Conservation (phyloP, 2,888 invertebrate genomes). For the Synergus gifuensis region DNA sequence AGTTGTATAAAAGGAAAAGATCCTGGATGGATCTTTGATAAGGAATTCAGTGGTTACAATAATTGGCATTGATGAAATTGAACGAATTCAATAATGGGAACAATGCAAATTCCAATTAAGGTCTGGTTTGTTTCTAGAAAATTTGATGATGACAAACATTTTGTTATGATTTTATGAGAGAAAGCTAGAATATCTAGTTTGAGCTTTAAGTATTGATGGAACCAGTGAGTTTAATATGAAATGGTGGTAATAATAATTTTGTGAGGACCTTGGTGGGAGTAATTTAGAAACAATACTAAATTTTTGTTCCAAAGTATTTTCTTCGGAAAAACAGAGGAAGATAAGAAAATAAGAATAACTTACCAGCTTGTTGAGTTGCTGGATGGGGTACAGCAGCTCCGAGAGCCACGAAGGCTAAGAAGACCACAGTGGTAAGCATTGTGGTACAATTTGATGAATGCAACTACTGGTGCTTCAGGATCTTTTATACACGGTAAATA, state of each 20-base stretch:
- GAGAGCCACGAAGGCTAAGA: slow-evolving; percentile 72
- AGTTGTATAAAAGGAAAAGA: neutral
- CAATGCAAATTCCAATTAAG: neutral
- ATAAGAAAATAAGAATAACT: slow-evolving; percentile 53
- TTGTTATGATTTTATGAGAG: neutral
- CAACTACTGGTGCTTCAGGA: slow-evolving; percentile 44
- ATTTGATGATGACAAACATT: neutral
- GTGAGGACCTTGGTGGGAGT: neutral
- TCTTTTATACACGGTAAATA: slow-evolving; percentile 74
- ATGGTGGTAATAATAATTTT: neutral
- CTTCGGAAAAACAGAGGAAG: neutral
- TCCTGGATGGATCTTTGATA: neutral
- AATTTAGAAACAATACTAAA: neutral
- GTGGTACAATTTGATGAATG: slow-evolving; percentile 70
- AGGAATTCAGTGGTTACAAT: too few relatives aligned
- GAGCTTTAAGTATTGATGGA: neutral
- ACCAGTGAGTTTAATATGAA: neutral
- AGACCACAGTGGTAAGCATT: slow-evolving; percentile 72
- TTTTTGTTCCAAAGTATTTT: neutral
- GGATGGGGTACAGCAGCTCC: slow-evolving; percentile 64
- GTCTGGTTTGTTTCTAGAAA: neutral
- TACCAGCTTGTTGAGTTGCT: slow-evolving; percentile 71
- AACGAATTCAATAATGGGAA: too few relatives aligned
- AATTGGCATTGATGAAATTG: too few relatives aligned
- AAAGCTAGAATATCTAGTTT: neutral